Evolutionary conservation across 2,888 invertebrate genomes (phyloP).

Genomic region (Allolobophora icterica): DNA sequence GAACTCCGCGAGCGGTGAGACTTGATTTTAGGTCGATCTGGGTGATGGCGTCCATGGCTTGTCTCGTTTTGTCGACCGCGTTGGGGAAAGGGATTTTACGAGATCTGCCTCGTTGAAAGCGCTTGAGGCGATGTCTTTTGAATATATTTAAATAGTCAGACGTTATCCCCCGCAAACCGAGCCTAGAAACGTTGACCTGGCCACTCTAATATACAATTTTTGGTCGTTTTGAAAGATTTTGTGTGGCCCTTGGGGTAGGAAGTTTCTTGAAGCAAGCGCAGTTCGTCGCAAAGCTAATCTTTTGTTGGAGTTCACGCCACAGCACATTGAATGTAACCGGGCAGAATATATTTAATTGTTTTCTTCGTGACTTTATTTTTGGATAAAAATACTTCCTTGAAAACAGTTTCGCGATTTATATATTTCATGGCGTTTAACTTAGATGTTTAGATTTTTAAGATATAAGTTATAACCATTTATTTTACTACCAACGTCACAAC

Average conservation of each 20-base stretch:
- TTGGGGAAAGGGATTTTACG: constrained; percentile 3
- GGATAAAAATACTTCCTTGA: neutral
- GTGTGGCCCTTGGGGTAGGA: neutral
- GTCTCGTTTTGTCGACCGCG: neutral
- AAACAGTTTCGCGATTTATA: too few relatives aligned
- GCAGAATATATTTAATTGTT: neutral
- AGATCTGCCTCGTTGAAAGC: neutral
- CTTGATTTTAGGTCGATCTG: neutral
- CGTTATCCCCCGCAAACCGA: neutral
- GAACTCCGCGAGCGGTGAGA: constrained; percentile 6
- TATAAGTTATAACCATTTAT: neutral
- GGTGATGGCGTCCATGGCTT: neutral
- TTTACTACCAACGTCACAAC: neutral
- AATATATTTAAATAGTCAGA: neutral
- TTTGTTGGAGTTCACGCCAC: neutral
- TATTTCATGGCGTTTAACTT: neutral
- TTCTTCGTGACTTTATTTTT: neutral
- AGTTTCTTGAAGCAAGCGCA: neutral
- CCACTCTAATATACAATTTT: neutral
- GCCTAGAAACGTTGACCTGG: neutral
- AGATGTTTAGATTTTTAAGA: neutral
- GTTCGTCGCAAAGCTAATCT: neutral
- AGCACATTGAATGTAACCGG: neutral
- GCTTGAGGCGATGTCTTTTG: neutral
- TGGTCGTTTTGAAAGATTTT: neutral